Percentiles rank a stretch among this genome's conserved stretches.
Evolutionary conservation across 2,888 invertebrate species (phyloP).

Genomic region (Sepioteuthis lessoniana): DNA sequence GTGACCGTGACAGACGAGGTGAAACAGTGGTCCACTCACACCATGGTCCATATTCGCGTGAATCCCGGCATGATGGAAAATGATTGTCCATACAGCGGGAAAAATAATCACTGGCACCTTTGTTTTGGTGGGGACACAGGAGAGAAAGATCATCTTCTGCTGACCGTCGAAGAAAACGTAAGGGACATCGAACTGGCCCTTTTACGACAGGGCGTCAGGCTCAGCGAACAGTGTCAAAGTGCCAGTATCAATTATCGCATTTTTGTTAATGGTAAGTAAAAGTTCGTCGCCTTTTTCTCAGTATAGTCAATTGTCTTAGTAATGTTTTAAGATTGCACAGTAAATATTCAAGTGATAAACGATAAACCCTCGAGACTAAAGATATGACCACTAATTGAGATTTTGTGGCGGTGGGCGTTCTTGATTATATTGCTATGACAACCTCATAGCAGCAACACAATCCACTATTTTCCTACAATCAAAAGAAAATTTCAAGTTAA

Average conservation of each 20-base stretch:
- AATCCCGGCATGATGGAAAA: not conserved
- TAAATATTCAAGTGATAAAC: no score
- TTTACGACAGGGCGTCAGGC: not conserved
- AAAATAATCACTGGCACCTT: constrained; percentile 26
- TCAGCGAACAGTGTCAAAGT: not conserved
- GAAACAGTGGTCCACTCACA: not conserved
- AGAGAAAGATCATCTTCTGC: not conserved
- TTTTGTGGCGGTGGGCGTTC: no score
- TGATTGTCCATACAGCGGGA: not conserved
- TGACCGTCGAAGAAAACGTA: constrained; percentile 34
- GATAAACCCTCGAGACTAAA: no score
- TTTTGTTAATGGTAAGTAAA: not conserved
- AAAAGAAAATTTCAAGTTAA: no score
- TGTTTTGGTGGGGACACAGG: constrained; percentile 34
- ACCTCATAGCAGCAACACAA: no score
- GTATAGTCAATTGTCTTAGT: no score
- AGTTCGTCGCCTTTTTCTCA: no score
- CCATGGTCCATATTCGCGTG: constrained; percentile 36
- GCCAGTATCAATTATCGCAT: not conserved
- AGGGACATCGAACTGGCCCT: not conserved
- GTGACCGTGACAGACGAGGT: not conserved
- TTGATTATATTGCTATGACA: no score
- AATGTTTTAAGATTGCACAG: no score
- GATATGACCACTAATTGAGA: no score
- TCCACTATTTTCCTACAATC: no score